These are phyloP conservation scores for Apotomis betuletana DNA, from an alignment of 2,888 invertebrate genomes.

Conservation along the genomic window DNA sequence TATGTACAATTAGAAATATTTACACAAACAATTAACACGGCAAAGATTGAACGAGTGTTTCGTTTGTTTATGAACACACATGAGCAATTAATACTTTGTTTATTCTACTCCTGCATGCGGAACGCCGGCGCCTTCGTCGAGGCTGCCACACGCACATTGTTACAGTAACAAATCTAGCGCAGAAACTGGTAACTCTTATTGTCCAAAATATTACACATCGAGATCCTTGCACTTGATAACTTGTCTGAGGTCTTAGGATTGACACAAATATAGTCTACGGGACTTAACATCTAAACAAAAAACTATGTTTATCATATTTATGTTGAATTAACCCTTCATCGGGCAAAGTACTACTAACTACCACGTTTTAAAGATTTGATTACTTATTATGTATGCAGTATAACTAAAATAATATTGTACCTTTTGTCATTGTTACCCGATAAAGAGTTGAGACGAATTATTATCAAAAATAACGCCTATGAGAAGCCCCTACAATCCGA, in stretches of 20 bases:
- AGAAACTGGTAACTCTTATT: constrained; percentile 73
- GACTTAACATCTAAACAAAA: constrained; percentile 32
- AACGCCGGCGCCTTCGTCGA: not conserved
- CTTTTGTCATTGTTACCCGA: constrained; percentile 27
- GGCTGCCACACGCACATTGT: constrained; percentile 47
- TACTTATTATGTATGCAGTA: constrained; percentile 21
- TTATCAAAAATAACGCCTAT: constrained; percentile 1
- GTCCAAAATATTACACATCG: constrained; percentile 59
- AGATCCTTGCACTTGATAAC: constrained; percentile 48
- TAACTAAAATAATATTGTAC: constrained; percentile 32
- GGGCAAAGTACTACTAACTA: constrained; percentile 15
- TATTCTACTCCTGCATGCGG: constrained; percentile 1
- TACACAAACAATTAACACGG: constrained; percentile 72
- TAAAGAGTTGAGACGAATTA: constrained; percentile 4
- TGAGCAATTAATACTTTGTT: constrained; percentile 43
- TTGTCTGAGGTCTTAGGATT: constrained; percentile 38
- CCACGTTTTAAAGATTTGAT: constrained; percentile 12
- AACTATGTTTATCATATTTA: constrained; percentile 12
- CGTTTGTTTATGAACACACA: constrained; percentile 57
- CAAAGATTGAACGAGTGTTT: constrained; percentile 60
- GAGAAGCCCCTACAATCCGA: not conserved
- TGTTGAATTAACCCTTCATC: constrained; percentile 23
- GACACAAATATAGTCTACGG: constrained; percentile 41
- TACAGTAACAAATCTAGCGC: constrained; percentile 56
- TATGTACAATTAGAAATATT: constrained; percentile 79